Evolutionary conservation across 2,113 vertebrate genomes (phyloP).

Genomic region (Psittacus erithacus): DNA sequence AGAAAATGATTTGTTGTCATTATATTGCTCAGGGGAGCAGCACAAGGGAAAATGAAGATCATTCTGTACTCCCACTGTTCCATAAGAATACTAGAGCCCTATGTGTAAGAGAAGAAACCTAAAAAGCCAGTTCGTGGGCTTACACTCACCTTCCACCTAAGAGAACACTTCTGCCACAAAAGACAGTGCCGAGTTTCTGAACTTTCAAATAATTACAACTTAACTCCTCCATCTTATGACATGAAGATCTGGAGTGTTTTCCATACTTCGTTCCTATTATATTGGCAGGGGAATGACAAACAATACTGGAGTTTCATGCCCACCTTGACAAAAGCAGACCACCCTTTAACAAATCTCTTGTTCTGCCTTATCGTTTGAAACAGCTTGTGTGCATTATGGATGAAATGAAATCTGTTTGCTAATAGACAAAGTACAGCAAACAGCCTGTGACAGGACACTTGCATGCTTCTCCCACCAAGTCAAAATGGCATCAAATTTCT

Average conservation of each 20-base stretch:
- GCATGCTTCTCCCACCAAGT: not conserved
- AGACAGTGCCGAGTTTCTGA: not conserved
- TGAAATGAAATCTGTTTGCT: conserved; percentile 6
- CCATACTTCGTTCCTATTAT: not conserved
- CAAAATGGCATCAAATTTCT: conserved; percentile 24
- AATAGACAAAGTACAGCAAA: not conserved
- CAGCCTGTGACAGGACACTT: not conserved
- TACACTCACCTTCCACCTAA: not conserved
- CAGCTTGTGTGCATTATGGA: not conserved
- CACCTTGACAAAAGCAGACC: not conserved
- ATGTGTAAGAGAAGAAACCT: not conserved
- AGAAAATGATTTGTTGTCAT: not conserved
- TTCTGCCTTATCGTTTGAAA: not conserved
- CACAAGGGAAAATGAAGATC: not conserved
- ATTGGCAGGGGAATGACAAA: not conserved
- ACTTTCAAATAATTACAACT: not conserved
- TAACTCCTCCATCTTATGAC: not conserved
- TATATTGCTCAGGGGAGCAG: not conserved
- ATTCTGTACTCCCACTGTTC: not conserved
- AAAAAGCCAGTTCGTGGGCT: not conserved
- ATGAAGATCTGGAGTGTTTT: not conserved
- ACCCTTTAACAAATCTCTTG: not conserved
- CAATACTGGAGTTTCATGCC: not conserved
- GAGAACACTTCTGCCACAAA: not conserved
- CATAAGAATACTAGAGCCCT: not conserved